Evolutionary conservation across 2,888 invertebrate genomes (phyloP).

Genomic region (Eupsilia transversa): DNA sequence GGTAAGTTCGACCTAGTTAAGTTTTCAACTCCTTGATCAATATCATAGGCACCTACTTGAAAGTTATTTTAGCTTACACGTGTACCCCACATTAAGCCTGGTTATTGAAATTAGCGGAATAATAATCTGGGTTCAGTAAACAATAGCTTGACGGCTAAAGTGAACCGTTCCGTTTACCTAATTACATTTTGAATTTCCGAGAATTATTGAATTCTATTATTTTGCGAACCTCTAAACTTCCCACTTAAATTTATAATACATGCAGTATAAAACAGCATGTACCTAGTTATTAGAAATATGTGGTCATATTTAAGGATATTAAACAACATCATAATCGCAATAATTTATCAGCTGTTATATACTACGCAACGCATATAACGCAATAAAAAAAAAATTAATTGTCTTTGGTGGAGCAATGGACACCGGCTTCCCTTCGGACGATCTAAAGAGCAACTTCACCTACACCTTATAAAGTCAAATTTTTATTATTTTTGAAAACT

Average conservation of each 20-base stretch:
- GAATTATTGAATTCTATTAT: neutral
- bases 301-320: neutral
- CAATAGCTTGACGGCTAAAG: conserved; percentile 2
- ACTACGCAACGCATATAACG: too few species aligned
- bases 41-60: neutral
- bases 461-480: too few species aligned
- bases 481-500: too few species aligned
- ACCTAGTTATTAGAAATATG: too few species aligned
- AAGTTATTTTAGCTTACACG: conserved; percentile 27
- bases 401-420: too few species aligned
- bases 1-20: neutral
- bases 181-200: neutral
- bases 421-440: too few species aligned
- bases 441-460: too few species aligned
- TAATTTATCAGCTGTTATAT: neutral
- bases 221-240: neutral
- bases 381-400: too few species aligned
- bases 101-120: conserved; percentile 18
- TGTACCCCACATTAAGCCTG: conserved; percentile 27
- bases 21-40: neutral
- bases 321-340: neutral
- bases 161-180: neutral
- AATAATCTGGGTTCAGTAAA: conserved; percentile 24
- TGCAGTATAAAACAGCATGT: too few species aligned
- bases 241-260: too few species aligned